Conservation (phyloP, 37 sponge, comb jelly and placozoan genomes). For the Amphimedon queenslandica region DNA sequence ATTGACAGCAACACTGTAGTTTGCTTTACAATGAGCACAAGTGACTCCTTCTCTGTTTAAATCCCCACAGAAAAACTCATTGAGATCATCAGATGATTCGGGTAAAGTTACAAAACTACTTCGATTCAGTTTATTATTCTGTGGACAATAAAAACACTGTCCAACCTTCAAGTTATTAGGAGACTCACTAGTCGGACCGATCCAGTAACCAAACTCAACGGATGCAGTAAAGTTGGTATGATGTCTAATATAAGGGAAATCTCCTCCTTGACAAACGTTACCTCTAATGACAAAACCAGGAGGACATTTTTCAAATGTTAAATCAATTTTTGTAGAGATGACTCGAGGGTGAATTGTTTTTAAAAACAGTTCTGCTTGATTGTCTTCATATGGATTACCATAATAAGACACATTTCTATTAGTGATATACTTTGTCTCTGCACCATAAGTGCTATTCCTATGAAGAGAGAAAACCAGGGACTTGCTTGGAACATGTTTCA, state of each 20-base stretch:
- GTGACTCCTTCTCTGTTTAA: not conserved
- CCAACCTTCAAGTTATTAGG: not conserved
- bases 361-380: not conserved
- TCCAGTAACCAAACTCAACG: not conserved
- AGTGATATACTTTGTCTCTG: not conserved
- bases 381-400: too few relatives aligned
- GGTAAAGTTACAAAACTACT: not conserved
- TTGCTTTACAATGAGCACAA: not conserved
- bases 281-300: not conserved
- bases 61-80: slow-evolving; percentile 1
- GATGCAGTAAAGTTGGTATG: not conserved
- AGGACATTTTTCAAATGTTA: not conserved
- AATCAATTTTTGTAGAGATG: not conserved
- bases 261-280: not conserved
- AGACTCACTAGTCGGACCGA: not conserved
- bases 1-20: not conserved
- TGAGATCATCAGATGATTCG: not conserved
- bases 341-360: slow-evolving; percentile 3
- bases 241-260: not conserved
- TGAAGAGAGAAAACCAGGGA: not conserved
- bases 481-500: not conserved
- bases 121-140: not conserved
- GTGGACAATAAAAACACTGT: slow-evolving; percentile 2
- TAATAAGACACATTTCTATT: not conserved
- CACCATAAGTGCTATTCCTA: not conserved